Evolutionary conservation across 2,113 vertebrate genomes (phyloP), one percentile per base, ranked within the genome.

Genomic region (Prinia subflava): DNA sequence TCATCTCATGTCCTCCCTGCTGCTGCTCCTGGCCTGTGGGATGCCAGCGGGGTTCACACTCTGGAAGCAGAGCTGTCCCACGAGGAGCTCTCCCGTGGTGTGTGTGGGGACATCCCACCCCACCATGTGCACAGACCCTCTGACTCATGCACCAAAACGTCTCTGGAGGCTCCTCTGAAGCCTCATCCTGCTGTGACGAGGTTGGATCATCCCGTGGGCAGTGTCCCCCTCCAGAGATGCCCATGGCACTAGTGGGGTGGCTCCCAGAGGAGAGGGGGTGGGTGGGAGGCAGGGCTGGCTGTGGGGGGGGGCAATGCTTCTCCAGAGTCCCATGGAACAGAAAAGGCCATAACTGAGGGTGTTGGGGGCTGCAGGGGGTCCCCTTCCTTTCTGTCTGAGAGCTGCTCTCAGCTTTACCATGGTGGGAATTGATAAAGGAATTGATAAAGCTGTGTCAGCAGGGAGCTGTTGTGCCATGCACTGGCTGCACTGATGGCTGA

Each of bases 211-310:
- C 60, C 55, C 0, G 3, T 69, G 83, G 79, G 69, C 65, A 47
- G 49, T 1, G 3, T 42, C 42, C 31, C n/a, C 4, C 31, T 76
- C 9, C 2, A 35, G 10, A 2, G 24, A 14, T 37, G 44, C 44
- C 44, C 4, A 2, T 0, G 1, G 15, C 27, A 30, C 11, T 24
- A 5, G 23, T 0, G 0, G 3, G 2, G 56, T 11, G 65, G 19
- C 33, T 86, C 19, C 41, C 33, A 49, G 20, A 25, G 50, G 24
- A 70, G 74, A 44, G 65, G 33, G 62, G 9, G 4, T 2, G 15
- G 49, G 3, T 57, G 64, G 28, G 44, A 74, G 49, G 70, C 55
- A 57, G 64, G 44, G 30, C 19, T 62, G 76, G 44, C 60, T 30
- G 57, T 1, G n/a, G n/a, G n/a, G n/a, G n/a, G n/a, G n/a, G n/a